Percentiles rank a stretch among this genome's conserved stretches.
These are phyloP conservation scores for Pseudopleuronectes americanus DNA, from an alignment of 2,797 vertebrate species.

Conservation along the genomic window DNA sequence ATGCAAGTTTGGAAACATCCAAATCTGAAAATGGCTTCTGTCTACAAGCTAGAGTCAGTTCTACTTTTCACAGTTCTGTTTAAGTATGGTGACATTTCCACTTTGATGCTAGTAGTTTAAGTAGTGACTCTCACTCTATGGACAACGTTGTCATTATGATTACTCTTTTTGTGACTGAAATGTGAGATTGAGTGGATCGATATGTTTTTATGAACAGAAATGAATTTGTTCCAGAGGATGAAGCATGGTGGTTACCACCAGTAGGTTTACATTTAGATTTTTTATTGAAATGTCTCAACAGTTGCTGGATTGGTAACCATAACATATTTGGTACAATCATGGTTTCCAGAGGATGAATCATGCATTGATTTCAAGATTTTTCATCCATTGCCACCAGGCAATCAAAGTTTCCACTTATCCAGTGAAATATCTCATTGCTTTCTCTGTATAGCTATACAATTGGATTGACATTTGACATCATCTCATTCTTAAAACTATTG, in stretches of 20 bases:
- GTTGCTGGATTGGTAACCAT: neutral
- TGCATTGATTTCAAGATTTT: too few species aligned
- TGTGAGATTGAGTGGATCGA: too few species aligned
- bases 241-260: neutral
- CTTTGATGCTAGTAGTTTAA: neutral
- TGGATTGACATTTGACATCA: neutral
- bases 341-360: neutral
- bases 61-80: conserved; percentile 9
- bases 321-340: too few species aligned
- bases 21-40: neutral
- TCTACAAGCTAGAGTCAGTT: neutral
- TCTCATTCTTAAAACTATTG: neutral
- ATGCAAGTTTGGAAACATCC: conserved; percentile 3
- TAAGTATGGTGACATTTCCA: conserved; percentile 18
- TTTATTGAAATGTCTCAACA: neutral
- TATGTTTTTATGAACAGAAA: neutral
- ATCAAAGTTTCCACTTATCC: neutral
- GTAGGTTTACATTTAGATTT: neutral
- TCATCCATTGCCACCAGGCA: too few species aligned
- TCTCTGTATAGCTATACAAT: neutral
- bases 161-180: too few species aligned
- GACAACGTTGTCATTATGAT: too few species aligned
- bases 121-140: neutral
- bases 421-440: neutral
- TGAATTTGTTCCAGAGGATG: neutral